Base-by-base conservation (phyloP, 2,797 vertebrate genomes). In the Meda fulgida region DNA sequence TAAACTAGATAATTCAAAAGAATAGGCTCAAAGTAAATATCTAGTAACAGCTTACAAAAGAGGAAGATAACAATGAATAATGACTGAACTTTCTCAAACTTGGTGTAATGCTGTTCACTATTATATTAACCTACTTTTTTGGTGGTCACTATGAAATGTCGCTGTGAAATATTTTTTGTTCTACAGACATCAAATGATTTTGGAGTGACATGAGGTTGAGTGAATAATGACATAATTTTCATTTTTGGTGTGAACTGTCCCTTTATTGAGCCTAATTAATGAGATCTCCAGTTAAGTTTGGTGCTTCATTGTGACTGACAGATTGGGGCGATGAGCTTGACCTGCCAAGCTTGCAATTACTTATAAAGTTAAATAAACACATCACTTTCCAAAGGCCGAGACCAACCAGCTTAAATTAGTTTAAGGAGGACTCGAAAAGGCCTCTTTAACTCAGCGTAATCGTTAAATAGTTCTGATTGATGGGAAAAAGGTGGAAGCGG, bases 391-490 rank as follows among this genome's bases (percentile, higher is more conserved):
- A 23, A 72, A 60, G 14, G 70, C 55, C 19, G 8, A 2, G 29
- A 53, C 69, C n/a, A 43, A 78, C 31, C 51, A 66, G 78, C 71
- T 78, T 80, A 80, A 75, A 81, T 84, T 63, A 60, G 71, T 67
- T 87, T 87, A 78, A 79, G 75, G 82, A 84, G 63, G 66, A 73
- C 72, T 67, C 69, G 58, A n/a, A n/a, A n/a, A 81, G 87, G 85
- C 60, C 76, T 72, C 83, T 89, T 85, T 89, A 80, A 48, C 73
- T 67, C 70, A 70, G 63, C 85, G 9, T 87, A 87, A 87, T 84
- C 78, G 78, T 84, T 85, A 67, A 85, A 66, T 13, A 13, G 66
- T 36, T 72, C 23, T 85, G 83, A 85, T 66, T 58, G 84, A 85
- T 88, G 80, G 81, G 78, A 19, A 75, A 65, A 80, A 65, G 26